Percentiles rank a stretch among this genome's conserved stretches.
Evolutionary conservation across 2,888 invertebrate species (phyloP).

Genomic region (Ophraella communa): DNA sequence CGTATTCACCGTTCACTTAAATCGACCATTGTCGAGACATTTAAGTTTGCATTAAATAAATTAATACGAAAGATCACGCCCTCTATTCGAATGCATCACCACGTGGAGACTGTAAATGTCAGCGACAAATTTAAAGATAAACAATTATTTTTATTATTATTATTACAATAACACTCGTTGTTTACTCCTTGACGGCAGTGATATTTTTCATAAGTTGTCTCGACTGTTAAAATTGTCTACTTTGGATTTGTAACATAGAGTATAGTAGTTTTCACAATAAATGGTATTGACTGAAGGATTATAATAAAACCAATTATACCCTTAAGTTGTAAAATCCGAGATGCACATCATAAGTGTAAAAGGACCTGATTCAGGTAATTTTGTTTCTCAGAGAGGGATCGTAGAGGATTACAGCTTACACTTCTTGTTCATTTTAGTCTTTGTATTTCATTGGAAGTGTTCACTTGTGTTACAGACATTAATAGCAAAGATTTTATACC

Average conservation of each 20-base stretch:
- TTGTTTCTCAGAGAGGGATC: too few species aligned
- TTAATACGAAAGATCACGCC: conserved; percentile 32
- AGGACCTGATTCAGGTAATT: too few species aligned
- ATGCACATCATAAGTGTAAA: too few species aligned
- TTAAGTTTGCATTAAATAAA: conserved; percentile 35
- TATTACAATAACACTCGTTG: background rate
- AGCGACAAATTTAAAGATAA: conserved; percentile 9
- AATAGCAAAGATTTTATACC: too few species aligned
- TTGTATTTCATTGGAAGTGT: too few species aligned
- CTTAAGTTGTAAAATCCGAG: too few species aligned
- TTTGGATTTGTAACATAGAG: background rate
- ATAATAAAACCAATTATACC: too few species aligned
- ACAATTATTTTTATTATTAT: background rate
- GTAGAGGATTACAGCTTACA: too few species aligned
- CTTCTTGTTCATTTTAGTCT: too few species aligned
- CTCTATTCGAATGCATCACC: conserved; percentile 23
- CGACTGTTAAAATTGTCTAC: background rate
- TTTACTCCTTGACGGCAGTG: background rate
- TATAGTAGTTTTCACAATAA: too few species aligned
- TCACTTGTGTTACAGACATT: too few species aligned
- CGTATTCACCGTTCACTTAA: conserved; percentile 30
- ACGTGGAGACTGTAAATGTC: conserved; percentile 30
- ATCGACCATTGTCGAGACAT: conserved; percentile 25
- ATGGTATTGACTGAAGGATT: too few species aligned
- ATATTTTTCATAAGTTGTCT: background rate